A percentile compares a stretch with the other conserved stretches of the same genome.
Conservation (phyloP, 2,797 vertebrate species). For the Lagorchestes hirsutus region DNA sequence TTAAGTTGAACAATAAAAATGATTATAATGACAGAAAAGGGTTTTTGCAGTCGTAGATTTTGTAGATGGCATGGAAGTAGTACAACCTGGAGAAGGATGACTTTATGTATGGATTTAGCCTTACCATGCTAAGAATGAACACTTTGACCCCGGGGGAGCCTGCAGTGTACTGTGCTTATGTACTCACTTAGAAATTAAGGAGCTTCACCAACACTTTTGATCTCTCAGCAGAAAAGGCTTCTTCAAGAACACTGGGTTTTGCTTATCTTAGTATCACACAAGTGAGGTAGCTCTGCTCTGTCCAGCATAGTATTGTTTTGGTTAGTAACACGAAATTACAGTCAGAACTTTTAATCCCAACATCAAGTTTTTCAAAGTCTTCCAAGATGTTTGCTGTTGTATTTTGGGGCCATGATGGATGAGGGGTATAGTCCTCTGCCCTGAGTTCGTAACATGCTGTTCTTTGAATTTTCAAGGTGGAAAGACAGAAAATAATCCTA, state of each 20-base stretch:
- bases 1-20: not conserved
- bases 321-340: not conserved
- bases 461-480: not conserved
- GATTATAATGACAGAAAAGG: not conserved
- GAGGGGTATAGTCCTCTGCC: not conserved
- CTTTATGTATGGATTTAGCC: not conserved
- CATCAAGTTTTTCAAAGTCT: not conserved
- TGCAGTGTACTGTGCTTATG: not conserved
- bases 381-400: conserved; percentile 14
- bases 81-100: not conserved
- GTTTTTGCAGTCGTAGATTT: not conserved
- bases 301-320: not conserved
- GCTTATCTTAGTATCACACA: not conserved
- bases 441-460: not conserved
- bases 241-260: too few relatives aligned
- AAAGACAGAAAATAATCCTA: not conserved
- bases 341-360: not conserved
- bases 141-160: not conserved
- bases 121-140: not conserved
- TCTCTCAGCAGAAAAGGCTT: not conserved
- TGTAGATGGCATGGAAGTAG: not conserved
- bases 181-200: not conserved
- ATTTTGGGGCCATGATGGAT: not conserved
- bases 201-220: not conserved
- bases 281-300: not conserved